These are phyloP conservation scores for Lepidocyrtoides sp. DNA, from an alignment of 2,888 invertebrate genomes.

Conservation along the genomic window DNA sequence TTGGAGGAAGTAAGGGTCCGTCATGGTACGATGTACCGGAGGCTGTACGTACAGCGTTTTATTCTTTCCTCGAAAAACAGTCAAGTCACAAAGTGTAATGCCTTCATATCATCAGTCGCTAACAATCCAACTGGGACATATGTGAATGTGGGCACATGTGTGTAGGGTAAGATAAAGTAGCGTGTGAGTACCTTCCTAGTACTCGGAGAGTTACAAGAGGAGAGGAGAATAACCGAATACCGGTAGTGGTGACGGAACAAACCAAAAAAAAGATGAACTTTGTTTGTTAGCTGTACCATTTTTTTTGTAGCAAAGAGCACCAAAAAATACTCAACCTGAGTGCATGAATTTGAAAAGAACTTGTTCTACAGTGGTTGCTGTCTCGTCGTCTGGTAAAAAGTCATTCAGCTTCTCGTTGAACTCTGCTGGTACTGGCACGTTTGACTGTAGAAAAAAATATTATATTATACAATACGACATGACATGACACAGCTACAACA, in stretches of 20 bases:
- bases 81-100: neutral
- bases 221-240: constrained; percentile 5
- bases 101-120: constrained; percentile 61
- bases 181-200: constrained; percentile 5
- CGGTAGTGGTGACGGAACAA: constrained; percentile 48
- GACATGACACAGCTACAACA: neutral
- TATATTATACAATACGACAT: neutral
- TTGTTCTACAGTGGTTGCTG: neutral
- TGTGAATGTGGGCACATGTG: constrained; percentile 33
- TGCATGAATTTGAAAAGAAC: neutral
- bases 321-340: neutral
- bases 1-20: constrained; percentile 68
- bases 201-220: neutral
- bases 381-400: neutral
- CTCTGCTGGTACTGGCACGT: constrained; percentile 12
- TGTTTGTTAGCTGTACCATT: neutral
- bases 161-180: neutral
- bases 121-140: constrained; percentile 63
- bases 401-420: constrained; percentile 3
- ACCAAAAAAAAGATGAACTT: constrained; percentile 55
- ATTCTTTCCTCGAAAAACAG: neutral
- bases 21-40: constrained; percentile 18
- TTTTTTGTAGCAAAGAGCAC: neutral
- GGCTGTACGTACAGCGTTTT: neutral
- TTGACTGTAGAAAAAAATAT: constrained; percentile 7